Evolutionary conservation across 2,888 invertebrate genomes (phyloP), one percentile per base, ranked within the genome.

Genomic region (Epiblema foenella): DNA sequence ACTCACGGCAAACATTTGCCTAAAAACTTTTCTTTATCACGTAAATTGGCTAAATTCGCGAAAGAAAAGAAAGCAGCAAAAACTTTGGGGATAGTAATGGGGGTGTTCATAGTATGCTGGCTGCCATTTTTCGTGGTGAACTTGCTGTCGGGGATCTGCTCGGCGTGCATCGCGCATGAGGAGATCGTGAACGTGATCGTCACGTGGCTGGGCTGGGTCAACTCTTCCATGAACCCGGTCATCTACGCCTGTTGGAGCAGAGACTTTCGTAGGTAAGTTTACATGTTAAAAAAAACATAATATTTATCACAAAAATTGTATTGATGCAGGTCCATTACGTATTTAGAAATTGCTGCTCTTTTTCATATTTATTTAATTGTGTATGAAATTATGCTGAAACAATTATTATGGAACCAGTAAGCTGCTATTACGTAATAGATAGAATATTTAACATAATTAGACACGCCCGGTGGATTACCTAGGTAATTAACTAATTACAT

Each of bases 211-310:
- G 98, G 98, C 66, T 98, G 98, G 98, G 97, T 98, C 88, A 98
- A 98, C 91, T 98, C 98, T 59, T 97, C 98, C 74, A 98, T 98
- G 98, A 98, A 98, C 94, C 99, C 99, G 0, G 98, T 99, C 77
- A 99, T 99, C 85, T 99, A 99, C 89, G 99, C 99, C n/a, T 98
- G 98, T 86, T 99, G 99, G 97, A 98, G 98, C 93, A 95, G 98
- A 83, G 99, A 99, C 90, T 99, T 99, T 88, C 94, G 98, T 92
- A 96, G 98, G 98, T 98, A 86, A 94, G 68, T 75, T 75, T 68
- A 33, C 5, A 33, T 57, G 29, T 8, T 56, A 15, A 29, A 56
- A 29, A n/a, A 7, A 1, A 5, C 46, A 46, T 5, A 46, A 46
- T 46, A 46, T 46, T 46, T 42, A 15, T 8, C 5, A 33, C 33